phyloP scores from a whole-genome alignment of 2,113 vertebrate species.

The Caranx ignobilis region DNA sequence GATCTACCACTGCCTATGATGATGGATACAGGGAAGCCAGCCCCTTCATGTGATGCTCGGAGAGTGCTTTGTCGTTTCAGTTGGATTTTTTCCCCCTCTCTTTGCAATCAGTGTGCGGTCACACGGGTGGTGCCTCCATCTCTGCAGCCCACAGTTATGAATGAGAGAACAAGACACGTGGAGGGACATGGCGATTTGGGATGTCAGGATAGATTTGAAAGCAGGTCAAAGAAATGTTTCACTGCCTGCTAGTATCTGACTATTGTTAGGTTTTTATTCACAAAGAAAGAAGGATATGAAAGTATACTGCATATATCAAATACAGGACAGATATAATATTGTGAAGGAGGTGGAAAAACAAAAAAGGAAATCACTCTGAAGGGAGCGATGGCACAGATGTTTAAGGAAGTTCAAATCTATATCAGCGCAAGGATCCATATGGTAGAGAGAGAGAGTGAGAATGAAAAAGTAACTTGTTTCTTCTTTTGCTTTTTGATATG shows the following conservation, averaged over 20 bases:
- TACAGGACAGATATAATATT: not conserved
- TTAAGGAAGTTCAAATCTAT: not conserved
- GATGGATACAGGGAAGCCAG: conserved; percentile 16
- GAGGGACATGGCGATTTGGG: conserved; percentile 40
- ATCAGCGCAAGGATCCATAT: not conserved
- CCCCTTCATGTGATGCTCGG: conserved; percentile 4
- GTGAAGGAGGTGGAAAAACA: not conserved
- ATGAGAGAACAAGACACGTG: conserved; percentile 21
- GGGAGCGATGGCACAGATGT: not conserved
- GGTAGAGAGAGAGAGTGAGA: conserved; percentile 13
- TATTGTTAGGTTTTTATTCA: conserved; percentile 33
- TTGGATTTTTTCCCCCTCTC: conserved; percentile 10
- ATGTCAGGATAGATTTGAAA: conserved; percentile 50
- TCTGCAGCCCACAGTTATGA: conserved; percentile 37
- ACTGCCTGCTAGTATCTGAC: conserved; percentile 19
- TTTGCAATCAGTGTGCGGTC: conserved; percentile 20
- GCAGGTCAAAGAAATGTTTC: conserved; percentile 34
- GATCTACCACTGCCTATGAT: not conserved
- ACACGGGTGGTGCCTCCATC: conserved; percentile 16
- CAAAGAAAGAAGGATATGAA: not conserved
- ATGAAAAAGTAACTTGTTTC: not conserved
- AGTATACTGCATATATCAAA: not conserved
- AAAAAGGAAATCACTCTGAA: not conserved
- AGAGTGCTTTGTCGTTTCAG: not conserved
- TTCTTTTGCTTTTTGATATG: conserved; percentile 7